Evolutionary conservation across 2,888 invertebrate genomes (phyloP).

Genomic region (Chesias legatella): DNA sequence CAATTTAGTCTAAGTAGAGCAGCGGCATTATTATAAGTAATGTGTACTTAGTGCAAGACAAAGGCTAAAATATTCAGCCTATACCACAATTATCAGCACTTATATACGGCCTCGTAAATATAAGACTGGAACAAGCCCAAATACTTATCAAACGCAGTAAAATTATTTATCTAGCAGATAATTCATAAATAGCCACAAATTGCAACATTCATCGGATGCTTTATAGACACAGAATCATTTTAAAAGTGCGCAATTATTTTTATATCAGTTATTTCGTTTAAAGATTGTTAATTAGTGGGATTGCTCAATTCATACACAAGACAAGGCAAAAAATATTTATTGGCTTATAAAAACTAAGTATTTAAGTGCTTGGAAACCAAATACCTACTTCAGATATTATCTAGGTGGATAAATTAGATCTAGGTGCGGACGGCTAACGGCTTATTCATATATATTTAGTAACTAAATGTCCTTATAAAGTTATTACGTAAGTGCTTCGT

Average conservation of each 20-base stretch:
- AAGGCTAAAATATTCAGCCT: constrained; percentile 16
- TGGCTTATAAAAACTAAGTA: constrained; percentile 2
- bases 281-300: constrained; percentile 24
- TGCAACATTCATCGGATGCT: constrained; percentile 17
- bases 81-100: constrained; percentile 14
- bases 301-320: constrained; percentile 23
- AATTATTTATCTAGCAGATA: constrained; percentile 4
- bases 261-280: constrained; percentile 16
- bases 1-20: constrained; percentile 32
- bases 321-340: constrained; percentile 20
- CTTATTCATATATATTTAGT: constrained; percentile 16
- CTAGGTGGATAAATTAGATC: constrained; percentile 11
- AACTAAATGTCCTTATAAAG: constrained; percentile 15
- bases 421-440: constrained; percentile 13
- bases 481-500: constrained; percentile 17
- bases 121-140: constrained; percentile 11
- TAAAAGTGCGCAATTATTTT: constrained; percentile 21
- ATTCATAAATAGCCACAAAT: constrained; percentile 13
- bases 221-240: constrained; percentile 16
- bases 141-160: constrained; percentile 10
- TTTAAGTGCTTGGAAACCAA: constrained; percentile 1
- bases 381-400: constrained; percentile 2
- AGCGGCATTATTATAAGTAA: constrained; percentile 18
- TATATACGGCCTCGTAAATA: constrained; percentile 5
- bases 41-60: constrained; percentile 20